Conservation (phyloP, 2,888 invertebrate genomes). For the Ephialtes manifestator region DNA sequence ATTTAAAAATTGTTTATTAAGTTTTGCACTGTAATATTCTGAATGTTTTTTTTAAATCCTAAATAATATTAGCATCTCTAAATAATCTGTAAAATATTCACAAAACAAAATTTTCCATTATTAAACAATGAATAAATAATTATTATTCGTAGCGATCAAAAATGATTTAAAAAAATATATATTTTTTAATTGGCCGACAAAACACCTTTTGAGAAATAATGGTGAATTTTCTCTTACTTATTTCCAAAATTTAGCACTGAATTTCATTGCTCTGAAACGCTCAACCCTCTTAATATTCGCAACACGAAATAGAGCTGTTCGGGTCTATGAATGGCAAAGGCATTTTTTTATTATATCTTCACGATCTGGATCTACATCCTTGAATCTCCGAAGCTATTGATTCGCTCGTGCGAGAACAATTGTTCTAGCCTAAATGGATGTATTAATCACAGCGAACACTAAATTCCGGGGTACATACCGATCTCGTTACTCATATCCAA, state of each 20-base stretch:
- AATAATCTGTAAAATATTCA: too few relatives aligned
- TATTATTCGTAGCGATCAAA: too few relatives aligned
- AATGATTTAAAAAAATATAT: too few relatives aligned
- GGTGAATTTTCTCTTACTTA: neutral
- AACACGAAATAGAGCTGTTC: neutral
- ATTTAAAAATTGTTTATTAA: too few relatives aligned
- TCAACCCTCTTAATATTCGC: neutral
- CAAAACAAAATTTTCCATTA: too few relatives aligned
- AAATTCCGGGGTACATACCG: slow-evolving; percentile 1
- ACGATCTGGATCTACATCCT: neutral
- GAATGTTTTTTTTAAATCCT: too few relatives aligned
- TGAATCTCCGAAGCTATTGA: neutral
- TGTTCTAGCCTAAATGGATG: neutral
- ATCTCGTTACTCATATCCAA: slow-evolving; percentile 2
- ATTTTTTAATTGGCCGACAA: too few relatives aligned
- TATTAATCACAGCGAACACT: neutral
- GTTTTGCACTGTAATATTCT: too few relatives aligned
- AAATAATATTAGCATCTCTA: too few relatives aligned
- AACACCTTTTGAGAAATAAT: too few relatives aligned
- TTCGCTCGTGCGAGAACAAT: neutral
- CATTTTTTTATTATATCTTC: neutral
- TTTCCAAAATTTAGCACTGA: neutral
- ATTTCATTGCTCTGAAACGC: neutral
- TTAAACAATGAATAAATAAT: too few relatives aligned
- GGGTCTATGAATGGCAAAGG: slow-evolving; percentile 20